Base-by-base conservation (phyloP, 2,888 invertebrate species). In the Gonocerus acuteangulatus region DNA sequence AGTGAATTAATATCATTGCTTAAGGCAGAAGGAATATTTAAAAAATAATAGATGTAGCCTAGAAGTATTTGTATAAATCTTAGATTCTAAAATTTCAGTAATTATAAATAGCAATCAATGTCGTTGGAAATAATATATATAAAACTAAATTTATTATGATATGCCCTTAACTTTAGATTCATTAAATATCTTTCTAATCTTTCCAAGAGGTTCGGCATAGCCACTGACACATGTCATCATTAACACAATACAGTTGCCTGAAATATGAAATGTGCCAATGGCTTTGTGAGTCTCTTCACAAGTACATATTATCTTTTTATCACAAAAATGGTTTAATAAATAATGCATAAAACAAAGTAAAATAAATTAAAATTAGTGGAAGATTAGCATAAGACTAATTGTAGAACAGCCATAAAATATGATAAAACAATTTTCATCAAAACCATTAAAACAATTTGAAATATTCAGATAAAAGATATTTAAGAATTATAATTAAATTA, bases 1-100 rank as follows among this genome's bases (percentile, higher is more conserved):
- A 19, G 58, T 58, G 58, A 58, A 58, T 18, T 48, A 58, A 58
- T 32, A 48, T 21, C 58, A 58, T 58, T 58, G 58, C 44, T 44
- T 16, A 11, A 36, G 6, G 36, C 32, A 54, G 21, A 19, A 23
- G 15, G 16, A 21, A 18, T 48, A 48, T 18, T 16, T 16, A 45
- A 13, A 42, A 3, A 45, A 45, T 45, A 32, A 21, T 44, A 16
- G 44, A 34, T 45, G 27, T 27, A 7, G 23, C 16, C 27, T 9
- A 48, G 7, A 48, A 4, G 23, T 27, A 32, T 16, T 23, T 27
- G 48, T 32, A 27, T 23, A 32, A 48, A 32, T 27, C 15, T 48
- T 16, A 2, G 27, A 23, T 16, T 48, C 11, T 27, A 48, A 48
- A 48, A 13, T 15, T 48, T 13, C 9, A n/a, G 2, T 18, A 23